phyloP scores from a whole-genome alignment of 1,140 invertebrate genomes.

The Popillia japonica region DNA sequence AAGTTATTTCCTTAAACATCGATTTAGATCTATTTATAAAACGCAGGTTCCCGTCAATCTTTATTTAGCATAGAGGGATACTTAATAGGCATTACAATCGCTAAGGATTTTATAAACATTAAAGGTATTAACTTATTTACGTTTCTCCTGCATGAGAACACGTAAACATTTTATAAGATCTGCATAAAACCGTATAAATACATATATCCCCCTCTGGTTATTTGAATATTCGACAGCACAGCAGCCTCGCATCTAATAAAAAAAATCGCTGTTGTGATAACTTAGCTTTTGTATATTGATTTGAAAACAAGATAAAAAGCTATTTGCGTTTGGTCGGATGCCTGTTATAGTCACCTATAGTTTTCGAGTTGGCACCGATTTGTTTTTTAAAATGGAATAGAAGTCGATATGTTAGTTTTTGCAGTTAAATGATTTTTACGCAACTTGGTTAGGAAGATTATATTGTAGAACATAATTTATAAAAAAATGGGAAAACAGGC shows the following conservation, averaged over 20 bases:
- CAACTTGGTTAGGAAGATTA: too few species aligned
- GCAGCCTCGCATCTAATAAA: neutral
- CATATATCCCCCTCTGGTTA: neutral
- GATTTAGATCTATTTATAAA: constrained; percentile 7
- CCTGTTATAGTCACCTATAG: neutral
- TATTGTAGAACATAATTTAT: too few species aligned
- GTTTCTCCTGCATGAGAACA: neutral
- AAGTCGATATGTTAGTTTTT: too few species aligned
- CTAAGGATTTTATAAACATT: neutral
- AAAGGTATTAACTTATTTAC: constrained; percentile 15
- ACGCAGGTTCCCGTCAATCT: neutral
- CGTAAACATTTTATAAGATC: neutral
- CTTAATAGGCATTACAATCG: neutral
- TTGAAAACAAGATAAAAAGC: neutral
- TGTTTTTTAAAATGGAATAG: neutral
- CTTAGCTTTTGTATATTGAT: constrained; percentile 11
- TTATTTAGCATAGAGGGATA: neutral
- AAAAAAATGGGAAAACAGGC: too few species aligned
- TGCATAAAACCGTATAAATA: neutral
- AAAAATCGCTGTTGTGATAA: constrained; percentile 2
- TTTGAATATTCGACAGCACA: neutral
- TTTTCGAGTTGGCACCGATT: neutral
- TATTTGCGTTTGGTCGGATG: neutral
- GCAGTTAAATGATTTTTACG: too few species aligned
- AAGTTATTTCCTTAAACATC: constrained; percentile 11